Evolutionary conservation across 1,140 invertebrate species (phyloP), one percentile per base, ranked within the genome.

Genomic region (Zaprionus ghesquierei): DNA sequence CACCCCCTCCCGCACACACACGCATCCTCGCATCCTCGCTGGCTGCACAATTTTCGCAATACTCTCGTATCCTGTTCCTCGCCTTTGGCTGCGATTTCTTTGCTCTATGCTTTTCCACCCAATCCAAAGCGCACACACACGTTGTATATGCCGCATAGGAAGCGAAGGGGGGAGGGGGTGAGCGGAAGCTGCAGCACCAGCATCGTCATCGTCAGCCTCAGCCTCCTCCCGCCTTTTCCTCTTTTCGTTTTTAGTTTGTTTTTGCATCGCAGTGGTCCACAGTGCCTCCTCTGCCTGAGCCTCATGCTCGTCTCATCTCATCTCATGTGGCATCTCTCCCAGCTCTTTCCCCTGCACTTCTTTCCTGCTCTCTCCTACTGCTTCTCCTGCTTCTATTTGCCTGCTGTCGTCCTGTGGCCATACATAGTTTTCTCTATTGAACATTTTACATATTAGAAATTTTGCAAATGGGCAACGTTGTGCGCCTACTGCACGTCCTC

Each of bases 391-490:
- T 6, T 12, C 51, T 29, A 61, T 31, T 68, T 44, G 64, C 55
- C 54, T 56, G 56, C 54, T 44, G 61, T 49, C 49, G 29, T 59
- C 49, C 53, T 46, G 23, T 72, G 61, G 51, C 71, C 75, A 64
- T 77, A 89, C 84, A 87, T 89, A 87, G 82, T 87, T 87, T 87
- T 87, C 84, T 89, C 84, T 89, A 89, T 87, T 87, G 84, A 87
- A 87, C 84, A 87, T 87, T 87, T 87, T 87, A 87, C 84, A 87
- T 87, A 87, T 87, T 87, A 87, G 84, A 87, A 87, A 89, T 68
- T 87, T 87, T 60, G 84, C 76, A 87, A 87, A 89, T 87, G 82
- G 84, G 79, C 79, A 77, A 82, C 65, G 77, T 66, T 72, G 61
- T 77, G 64, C 58, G 75, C 75, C 63, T 69, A 77, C 54, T 49